Conservation (phyloP, 2,888 invertebrate genomes). For the Spisula solida region DNA sequence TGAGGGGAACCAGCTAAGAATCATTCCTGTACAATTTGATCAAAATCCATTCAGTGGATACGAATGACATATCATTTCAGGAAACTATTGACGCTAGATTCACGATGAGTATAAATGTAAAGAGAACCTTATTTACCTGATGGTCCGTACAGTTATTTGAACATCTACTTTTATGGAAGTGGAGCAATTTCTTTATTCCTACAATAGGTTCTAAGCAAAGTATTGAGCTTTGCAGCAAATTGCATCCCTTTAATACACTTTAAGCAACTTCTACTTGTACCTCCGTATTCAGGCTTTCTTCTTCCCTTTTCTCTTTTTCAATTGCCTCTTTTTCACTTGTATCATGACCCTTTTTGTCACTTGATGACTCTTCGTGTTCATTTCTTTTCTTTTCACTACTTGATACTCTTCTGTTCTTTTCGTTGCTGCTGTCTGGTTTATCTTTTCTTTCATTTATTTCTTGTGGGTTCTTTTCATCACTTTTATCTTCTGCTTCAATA, state of each 20-base stretch:
- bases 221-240: not conserved
- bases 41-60: no score
- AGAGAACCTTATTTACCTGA: not conserved
- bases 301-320: conserved; percentile 41
- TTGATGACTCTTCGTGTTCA: conserved; percentile 17
- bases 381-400: conserved; percentile 19
- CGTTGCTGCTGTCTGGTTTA: not conserved
- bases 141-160: not conserved
- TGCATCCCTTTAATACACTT: not conserved
- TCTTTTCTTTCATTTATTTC: not conserved
- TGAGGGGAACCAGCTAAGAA: no score
- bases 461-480: conserved; percentile 8
- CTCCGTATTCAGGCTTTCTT: conserved; percentile 46
- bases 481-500: conserved; percentile 40
- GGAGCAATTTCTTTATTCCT: not conserved
- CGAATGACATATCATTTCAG: no score
- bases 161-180: conserved; percentile 8
- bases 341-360: not conserved
- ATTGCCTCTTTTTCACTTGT: conserved; percentile 14
- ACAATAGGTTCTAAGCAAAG: not conserved
- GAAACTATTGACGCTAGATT: no score
- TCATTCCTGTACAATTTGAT: no score
- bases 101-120: no score
- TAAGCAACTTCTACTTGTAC: conserved; percentile 45
- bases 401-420: not conserved